Base-by-base conservation (phyloP, 2,888 invertebrate genomes). In the Hartigia nigra region DNA sequence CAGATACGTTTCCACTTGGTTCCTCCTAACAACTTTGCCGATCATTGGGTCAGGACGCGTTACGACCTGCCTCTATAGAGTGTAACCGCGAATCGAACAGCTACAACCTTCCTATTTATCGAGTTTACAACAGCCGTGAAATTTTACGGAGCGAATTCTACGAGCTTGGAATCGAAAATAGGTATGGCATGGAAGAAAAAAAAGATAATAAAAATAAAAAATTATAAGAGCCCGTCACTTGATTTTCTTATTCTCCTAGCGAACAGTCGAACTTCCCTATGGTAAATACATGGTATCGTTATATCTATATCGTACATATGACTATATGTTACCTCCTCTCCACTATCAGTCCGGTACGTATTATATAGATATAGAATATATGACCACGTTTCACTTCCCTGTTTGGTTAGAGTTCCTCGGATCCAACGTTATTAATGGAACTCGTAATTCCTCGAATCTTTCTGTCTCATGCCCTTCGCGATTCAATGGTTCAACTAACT, bases 71-170 rank as follows among this genome's bases (percentile, higher is more conserved):
- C 5, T 55, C 55, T 55, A 55, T 23, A 9, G 55, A 23, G 55
- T 55, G 55, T 55, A 55, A 55, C 55, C 55, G 55, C 55, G 55
- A 55, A 55, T 55, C 55, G 55, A 55, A 23, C 55, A 55, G 23
- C 55, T 23, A 55, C 55, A 55, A 79, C 76, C 82, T 75, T 79
- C 81, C 84, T 81, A 82, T 84, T 84, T 83, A 84, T 82, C 83
- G 83, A 85, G 80, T 83, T 85, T 82, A 81, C 82, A 82, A 82
- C 81, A 78, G 83, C 81, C 78, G 82, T 84, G 82, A 84, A 84
- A 84, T 81, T 84, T 83, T 83, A 84, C 84, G 83, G 80, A 82
- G 79, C 84, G 81, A 55, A 80, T 80, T 77, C 74, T 76, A 74
- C 23, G 72, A 77, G 74, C 69, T 23, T 31, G 74, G 78, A 69